Conservation (phyloP, 2,888 invertebrate genomes). For the Tuta absoluta region DNA sequence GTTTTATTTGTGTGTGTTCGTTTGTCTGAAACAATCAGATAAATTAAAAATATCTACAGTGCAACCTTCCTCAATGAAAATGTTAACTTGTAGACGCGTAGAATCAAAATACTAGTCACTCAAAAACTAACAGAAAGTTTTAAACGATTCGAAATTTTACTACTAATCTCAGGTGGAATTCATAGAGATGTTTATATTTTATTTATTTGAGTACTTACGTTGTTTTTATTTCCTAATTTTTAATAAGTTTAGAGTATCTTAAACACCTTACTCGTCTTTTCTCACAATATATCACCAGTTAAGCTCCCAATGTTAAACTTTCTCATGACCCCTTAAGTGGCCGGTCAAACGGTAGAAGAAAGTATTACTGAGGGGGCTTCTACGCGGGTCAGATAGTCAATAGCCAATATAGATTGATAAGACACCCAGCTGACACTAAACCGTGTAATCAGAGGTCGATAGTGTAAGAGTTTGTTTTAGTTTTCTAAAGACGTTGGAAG, state of each 20-base stretch:
- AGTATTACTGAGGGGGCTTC: conserved; percentile 9
- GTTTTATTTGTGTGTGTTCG: too few species aligned
- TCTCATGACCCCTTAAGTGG: conserved; percentile 20
- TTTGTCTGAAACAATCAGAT: too few species aligned
- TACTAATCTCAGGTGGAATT: too few species aligned
- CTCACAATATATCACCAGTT: conserved; percentile 14
- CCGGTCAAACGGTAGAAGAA: conserved; percentile 13
- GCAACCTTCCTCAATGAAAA: too few species aligned
- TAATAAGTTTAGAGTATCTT: neutral
- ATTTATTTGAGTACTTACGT: too few species aligned
- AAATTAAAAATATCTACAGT: too few species aligned
- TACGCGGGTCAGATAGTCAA: conserved; percentile 27
- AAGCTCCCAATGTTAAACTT: conserved; percentile 17
- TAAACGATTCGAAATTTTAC: too few species aligned
- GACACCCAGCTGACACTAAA: conserved; percentile 41
- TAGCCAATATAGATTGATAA: conserved; percentile 55
- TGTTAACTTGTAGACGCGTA: too few species aligned
- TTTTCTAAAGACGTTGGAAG: conserved; percentile 26
- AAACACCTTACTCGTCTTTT: conserved; percentile 1
- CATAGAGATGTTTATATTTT: too few species aligned
- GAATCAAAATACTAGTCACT: too few species aligned
- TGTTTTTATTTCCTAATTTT: neutral
- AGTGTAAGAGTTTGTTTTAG: conserved; percentile 36
- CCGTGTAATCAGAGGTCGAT: conserved; percentile 44
- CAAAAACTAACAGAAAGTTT: too few species aligned